These are phyloP conservation scores for Phyllotis vaccarum DNA, from an alignment of 2,797 vertebrate species.

Conservation along the genomic window DNA sequence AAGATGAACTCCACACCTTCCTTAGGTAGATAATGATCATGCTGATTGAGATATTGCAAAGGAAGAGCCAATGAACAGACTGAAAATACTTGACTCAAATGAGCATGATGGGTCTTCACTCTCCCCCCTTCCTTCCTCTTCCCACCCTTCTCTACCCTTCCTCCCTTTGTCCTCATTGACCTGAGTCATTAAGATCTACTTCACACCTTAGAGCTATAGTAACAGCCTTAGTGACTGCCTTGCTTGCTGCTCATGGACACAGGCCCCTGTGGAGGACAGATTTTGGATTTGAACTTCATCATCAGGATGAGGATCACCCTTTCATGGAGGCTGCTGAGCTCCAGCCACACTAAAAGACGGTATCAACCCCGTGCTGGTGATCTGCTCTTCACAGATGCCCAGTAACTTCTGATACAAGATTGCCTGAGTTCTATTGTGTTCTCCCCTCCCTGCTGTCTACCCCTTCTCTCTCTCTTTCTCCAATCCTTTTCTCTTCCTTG, in stretches of 20 bases:
- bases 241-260: not conserved
- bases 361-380: rapidly evolving
- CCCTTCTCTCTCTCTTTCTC: not conserved
- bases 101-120: not conserved
- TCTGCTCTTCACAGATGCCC: not conserved
- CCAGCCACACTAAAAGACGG: not conserved
- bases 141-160: rapidly evolving
- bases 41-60: not conserved
- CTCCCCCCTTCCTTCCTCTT: rapidly evolving
- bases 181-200: not conserved
- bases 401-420: not conserved
- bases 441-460: no score
- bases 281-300: not conserved
- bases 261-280: not conserved
- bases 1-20: not conserved
- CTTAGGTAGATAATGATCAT: not conserved
- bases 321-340: not conserved
- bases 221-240: not conserved
- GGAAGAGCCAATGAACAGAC: not conserved
- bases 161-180: not conserved
- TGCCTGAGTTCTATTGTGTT: not conserved
- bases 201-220: not conserved
- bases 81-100: not conserved
- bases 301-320: not conserved
- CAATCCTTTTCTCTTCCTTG: not conserved